Evolutionary conservation across 1,140 invertebrate genomes (phyloP), one percentile per base, ranked within the genome.

Genomic region (Sitophilus oryzae): DNA sequence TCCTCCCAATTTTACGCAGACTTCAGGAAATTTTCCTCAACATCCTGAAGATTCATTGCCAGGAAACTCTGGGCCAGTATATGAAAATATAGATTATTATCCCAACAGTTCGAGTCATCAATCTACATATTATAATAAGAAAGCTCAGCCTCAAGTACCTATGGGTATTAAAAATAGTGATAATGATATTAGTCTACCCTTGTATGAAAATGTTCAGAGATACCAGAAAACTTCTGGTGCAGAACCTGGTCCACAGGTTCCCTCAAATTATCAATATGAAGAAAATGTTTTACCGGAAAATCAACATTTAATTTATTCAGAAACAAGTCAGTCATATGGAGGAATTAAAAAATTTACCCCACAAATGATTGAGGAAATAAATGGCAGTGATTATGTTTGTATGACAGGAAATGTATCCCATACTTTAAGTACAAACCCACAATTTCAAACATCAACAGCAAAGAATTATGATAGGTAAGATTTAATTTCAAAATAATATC

Each of bases 1-100:
- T 58, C 66, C 73, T 70, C 71, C 15, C 74, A 59, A 56, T 45
- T 61, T 67, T 6, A 77, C 76, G 44, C 69, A 74, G 44, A 76
- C 76, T 41, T 64, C 80, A 18, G 80, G 80, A 63, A 77, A 79
- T 53, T 76, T 79, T 52, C 81, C 80, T 48, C 78, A 80, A 60
- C 80, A 76, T 59, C 78, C 82, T 16, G 78, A 81, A 46, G 75
- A 76, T n/a, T 74, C 73, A 44, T 66, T 73, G 37, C 71, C 71
- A 21, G 69, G 66, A 18, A 75, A 74, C 59, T 68, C 65, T 52
- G 79, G 77, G 43, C 85, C 81, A 21, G 82, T 90, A 18, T 90
- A 90, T 69, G 88, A 90, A 70, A 90, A 91, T 71, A 78, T 89
- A 35, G 85, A 88, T 56, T 88, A 86, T 70, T 88, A 87, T 73